A percentile compares a stretch with the other conserved stretches of the same genome.
Evolutionary conservation across 2,888 invertebrate species (phyloP).

Genomic region (Furcula furcula): DNA sequence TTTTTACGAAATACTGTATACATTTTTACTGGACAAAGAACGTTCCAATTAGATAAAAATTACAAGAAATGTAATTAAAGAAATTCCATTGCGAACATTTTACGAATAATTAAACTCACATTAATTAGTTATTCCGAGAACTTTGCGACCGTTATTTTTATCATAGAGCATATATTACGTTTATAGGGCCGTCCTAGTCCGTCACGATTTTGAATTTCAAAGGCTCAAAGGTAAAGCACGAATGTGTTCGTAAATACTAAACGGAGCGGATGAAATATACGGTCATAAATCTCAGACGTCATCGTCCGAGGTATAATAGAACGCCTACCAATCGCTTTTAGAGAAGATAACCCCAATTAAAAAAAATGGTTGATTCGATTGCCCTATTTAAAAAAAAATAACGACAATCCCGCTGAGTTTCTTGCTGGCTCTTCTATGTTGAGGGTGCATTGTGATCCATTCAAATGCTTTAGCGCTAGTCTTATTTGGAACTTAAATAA

Average conservation of each 20-base stretch:
- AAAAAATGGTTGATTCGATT: no score
- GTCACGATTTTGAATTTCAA: slow-evolving; percentile 14
- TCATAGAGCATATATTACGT: not conserved
- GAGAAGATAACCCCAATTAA: no score
- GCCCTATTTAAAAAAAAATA: no score
- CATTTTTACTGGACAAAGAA: no score
- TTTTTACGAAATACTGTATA: no score
- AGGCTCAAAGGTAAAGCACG: slow-evolving; percentile 20
- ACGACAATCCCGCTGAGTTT: no score
- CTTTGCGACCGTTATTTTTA: not conserved
- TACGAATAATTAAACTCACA: not conserved
- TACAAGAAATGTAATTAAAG: slow-evolving; percentile 1
- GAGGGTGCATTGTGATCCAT: no score
- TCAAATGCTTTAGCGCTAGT: no score
- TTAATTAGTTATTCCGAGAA: slow-evolving; percentile 1
- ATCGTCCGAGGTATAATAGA: not conserved
- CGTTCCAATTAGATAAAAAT: not conserved
- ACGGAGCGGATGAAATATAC: slow-evolving; percentile 14
- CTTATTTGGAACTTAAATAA: no score
- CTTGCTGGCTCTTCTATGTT: no score
- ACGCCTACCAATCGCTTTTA: no score
- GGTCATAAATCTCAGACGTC: not conserved
- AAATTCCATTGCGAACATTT: not conserved
- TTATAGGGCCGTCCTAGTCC: not conserved
- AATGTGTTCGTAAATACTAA: slow-evolving; percentile 29